Base-by-base conservation (phyloP, 2,797 vertebrate species). In the Dromococcyx pavoninus region DNA sequence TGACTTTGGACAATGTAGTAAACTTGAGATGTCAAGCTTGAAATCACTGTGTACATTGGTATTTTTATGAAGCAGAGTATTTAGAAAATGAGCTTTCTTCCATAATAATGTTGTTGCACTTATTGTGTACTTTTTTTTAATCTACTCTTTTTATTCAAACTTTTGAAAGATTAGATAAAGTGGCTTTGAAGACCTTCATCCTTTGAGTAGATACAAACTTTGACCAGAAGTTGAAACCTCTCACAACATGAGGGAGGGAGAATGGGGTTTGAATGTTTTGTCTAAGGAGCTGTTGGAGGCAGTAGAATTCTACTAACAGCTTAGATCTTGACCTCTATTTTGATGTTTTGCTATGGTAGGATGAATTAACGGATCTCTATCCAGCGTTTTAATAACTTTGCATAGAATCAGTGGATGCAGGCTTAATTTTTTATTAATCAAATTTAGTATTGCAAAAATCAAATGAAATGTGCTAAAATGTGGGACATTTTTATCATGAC, bases 61-160 rank as follows among this genome's bases (percentile, higher is more conserved):
- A 2, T 60, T 74, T 75, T 39, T 46, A 39, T 19, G 11, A 25
- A 87, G 10, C 3, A 44, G 11, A 70, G 1, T 35, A 41, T n/a
- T 70, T 41, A 46, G 25, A 48, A 82, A 69, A 41, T 13, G 2
- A 43, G 1, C 17, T 66, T 78, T 76, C 15, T 58, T 13, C 11
- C 15, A 6, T 30, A 30, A 14, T 5, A 1, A 3, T 18, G 8
- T 27, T 82, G 16, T 4, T 56, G 4, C 35, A 50, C 4, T 57
- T 58, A 4, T 0, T 25, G 30, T 28, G 2, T 61, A 7, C 2
- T 0, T 51, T 37, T 43, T n/a, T n/a, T n/a, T n/a, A n/a, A 24
- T 33, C 3, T 24, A 33, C 0, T 33, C 1, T 37, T 9, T n/a
- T 21, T 12, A 2, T 4, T 8, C 11, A 27, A 43, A 9, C 4